Percentiles rank a stretch among this genome's conserved stretches.
phyloP scores from a whole-genome alignment of 2,888 invertebrate species.

The Ditula angustiorana region DNA sequence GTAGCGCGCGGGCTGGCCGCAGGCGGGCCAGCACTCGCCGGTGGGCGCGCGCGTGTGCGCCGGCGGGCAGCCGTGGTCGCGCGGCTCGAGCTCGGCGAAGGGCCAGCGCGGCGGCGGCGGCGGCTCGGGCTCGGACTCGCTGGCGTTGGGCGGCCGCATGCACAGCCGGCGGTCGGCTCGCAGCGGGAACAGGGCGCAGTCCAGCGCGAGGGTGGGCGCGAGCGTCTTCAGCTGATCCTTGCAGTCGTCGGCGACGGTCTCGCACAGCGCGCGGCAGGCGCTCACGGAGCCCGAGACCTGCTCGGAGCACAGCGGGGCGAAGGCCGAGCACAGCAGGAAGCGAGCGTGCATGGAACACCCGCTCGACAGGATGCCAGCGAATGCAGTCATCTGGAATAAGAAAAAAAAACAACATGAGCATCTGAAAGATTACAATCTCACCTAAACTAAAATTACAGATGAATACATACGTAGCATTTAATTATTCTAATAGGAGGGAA shows the following conservation, averaged over 20 bases:
- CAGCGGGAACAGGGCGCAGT: conserved; percentile 93
- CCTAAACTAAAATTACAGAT: too few relatives aligned
- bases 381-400: conserved; percentile 88
- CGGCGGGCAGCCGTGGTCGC: conserved; percentile 84
- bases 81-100: conserved; percentile 64
- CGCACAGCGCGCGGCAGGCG: conserved; percentile 94
- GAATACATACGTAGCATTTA: too few relatives aligned
- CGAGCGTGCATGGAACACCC: conserved; percentile 93
- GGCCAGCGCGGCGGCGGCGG: conserved; percentile 74
- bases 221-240: conserved; percentile 89
- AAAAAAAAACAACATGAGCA: conserved; percentile 37
- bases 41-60: conserved; percentile 85
- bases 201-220: conserved; percentile 90
- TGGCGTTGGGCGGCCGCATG: conserved; percentile 88
- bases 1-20: conserved; percentile 89
- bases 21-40: conserved; percentile 87
- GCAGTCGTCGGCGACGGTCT: conserved; percentile 90
- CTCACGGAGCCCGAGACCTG: conserved; percentile 94
- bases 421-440: not conserved
- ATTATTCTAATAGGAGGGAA: too few relatives aligned
- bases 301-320: conserved; percentile 96
- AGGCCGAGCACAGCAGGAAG: conserved; percentile 95
- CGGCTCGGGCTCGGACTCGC: conserved; percentile 75
- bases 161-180: conserved; percentile 89
- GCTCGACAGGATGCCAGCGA: conserved; percentile 90